phyloP scores from a whole-genome alignment of 2,797 vertebrate genomes.

The Sciurus carolinensis region DNA sequence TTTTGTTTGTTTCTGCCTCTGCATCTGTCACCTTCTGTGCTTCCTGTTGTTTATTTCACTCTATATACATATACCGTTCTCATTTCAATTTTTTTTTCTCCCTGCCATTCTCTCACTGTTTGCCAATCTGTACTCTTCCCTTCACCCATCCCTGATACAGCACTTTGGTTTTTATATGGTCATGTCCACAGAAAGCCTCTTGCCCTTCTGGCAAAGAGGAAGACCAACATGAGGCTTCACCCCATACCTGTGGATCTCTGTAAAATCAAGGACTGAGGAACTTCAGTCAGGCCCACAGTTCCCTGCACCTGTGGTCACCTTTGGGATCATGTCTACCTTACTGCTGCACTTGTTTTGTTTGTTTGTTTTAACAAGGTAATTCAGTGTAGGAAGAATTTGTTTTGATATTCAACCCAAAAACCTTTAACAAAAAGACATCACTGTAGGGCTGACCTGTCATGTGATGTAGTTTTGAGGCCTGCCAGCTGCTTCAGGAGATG shows the following conservation, averaged over 20 bases:
- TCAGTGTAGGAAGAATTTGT: not conserved
- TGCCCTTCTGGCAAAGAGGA: not conserved
- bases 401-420: slow-evolving; percentile 44
- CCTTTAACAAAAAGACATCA: not conserved
- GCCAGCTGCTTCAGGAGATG: not conserved
- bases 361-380: not conserved
- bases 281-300: not conserved
- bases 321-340: not conserved
- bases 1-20: slow-evolving; percentile 76
- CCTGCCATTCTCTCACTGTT: not conserved
- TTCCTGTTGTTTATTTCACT: slow-evolving; percentile 67
- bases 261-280: not conserved
- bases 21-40: slow-evolving; percentile 71
- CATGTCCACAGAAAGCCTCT: not conserved
- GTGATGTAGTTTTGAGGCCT: not conserved
- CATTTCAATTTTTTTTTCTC: slow-evolving; percentile 46
- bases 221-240: not conserved
- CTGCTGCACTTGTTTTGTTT: not conserved
- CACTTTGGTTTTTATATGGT: not conserved
- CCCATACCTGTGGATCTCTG: not conserved
- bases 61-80: not conserved
- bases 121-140: not conserved
- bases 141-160: not conserved
- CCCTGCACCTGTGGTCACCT: not conserved
- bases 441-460: not conserved